Base-by-base conservation (phyloP, 2,113 vertebrate species). In the Dolichallabes microphthalmus region DNA sequence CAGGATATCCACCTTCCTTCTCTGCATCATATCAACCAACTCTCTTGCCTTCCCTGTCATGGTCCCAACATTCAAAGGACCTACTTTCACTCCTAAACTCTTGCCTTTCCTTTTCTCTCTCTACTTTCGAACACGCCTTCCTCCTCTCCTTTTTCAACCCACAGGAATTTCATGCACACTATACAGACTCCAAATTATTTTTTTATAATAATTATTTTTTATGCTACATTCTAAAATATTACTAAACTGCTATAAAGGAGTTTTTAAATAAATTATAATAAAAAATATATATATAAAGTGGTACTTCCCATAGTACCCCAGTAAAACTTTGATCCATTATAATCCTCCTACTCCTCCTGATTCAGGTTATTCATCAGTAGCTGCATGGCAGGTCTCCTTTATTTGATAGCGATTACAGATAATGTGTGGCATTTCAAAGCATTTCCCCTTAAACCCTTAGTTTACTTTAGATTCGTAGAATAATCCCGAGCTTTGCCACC, bases 321-420 rank as follows among this genome's bases (percentile, higher is more conserved):
- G 4, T 63, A 25, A n/a, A 15, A 4, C 14, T 66, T 30, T 15
- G 12, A 3, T 30, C 13, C 11, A 63, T 64, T 14, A 27, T 69
- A 19, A 69, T 69, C 66, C 35, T 22, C 35, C 20, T 45, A 73
- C 4, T 8, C 19, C 17, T 45, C 8, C 69, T 45, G 32, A 73
- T 39, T 73, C 20, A 45, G 15, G 30, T 73, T 22, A 73, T 73
- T 73, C 35, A 69, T 35, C 66, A 39, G 6, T 20, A 39, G 32
- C 15, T 69, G 17, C 68, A 39, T 35, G 17, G 35, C 30, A 69
- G 15, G 30, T 71, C 32, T 8, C 17, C 7, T 22, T 80, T 77
- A 66, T 83, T 88, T 74, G 84, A 68, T 50, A 3, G 60, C 91
- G 87, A 93, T 91, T 87, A 91, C 79, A 89, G 74, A 88, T 88